phyloP scores from a whole-genome alignment of 2,797 vertebrate genomes.

The Orestias chungarensis region DNA sequence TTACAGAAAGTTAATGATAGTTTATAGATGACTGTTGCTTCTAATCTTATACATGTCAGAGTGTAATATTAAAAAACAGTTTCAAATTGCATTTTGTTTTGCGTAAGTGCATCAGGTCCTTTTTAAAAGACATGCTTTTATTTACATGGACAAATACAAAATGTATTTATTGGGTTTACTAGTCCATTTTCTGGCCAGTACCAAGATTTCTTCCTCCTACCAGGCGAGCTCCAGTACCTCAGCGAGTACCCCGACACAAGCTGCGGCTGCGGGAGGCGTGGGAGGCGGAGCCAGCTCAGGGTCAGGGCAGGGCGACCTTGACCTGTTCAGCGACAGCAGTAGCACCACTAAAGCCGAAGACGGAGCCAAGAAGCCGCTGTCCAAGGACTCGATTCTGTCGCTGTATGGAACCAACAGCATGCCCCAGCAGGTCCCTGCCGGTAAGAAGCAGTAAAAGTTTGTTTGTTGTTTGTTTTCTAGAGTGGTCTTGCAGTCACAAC shows the following conservation, averaged over 20 bases:
- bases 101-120: not conserved
- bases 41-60: no score
- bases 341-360: conserved; percentile 89
- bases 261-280: conserved; percentile 63
- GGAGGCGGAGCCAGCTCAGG: conserved; percentile 74
- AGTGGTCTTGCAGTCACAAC: not conserved
- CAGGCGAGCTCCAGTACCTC: conserved; percentile 86
- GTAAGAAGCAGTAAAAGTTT: conserved; percentile 64
- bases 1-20: no score
- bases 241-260: conserved; percentile 72
- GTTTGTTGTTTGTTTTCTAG: not conserved
- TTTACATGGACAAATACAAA: not conserved
- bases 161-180: not conserved
- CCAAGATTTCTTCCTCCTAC: not conserved
- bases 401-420: conserved; percentile 91
- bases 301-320: conserved; percentile 85
- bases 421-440: conserved; percentile 86
- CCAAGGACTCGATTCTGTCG: conserved; percentile 98
- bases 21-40: no score
- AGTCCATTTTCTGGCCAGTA: no score
- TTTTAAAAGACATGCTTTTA: not conserved
- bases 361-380: conserved; percentile 90
- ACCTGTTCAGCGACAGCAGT: conserved; percentile 90
- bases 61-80: no score
- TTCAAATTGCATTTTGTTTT: no score